Base-by-base conservation (phyloP, 2,888 invertebrate species). In the Allygus modestus region DNA sequence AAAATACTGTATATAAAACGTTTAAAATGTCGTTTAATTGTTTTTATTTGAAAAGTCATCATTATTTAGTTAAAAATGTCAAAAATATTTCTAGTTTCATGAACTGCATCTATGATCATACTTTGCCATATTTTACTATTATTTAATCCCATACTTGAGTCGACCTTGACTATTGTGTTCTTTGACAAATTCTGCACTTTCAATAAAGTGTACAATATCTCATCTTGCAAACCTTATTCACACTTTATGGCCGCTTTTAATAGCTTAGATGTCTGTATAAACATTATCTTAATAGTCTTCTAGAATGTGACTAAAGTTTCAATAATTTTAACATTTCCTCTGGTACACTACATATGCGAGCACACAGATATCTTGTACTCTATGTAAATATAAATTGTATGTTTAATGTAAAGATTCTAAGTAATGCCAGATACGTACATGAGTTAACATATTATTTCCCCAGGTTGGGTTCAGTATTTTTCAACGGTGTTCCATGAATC, bases 391-490 rank as follows among this genome's bases (percentile, higher is more conserved):
- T n/a, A 2, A 51, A 46, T 33, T 58, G 58, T 79, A 58, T 79
- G 79, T 58, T 79, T 79, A 33, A 37, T 58, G 79, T 79, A 58
- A 46, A 79, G 73, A 73, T 46, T 77, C 41, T 33, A 43, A 41
- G 43, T 73, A 77, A 79, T 58, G 37, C 79, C 79, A 37, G 33
- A 79, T 79, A 79, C 79, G 79, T 79, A 79, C 79, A 77, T n/a
- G 12, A 23, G 7, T 15, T 58, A 7, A 20, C 20, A 26, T 17
- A 46, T 46, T 17, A 17, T 46, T 46, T 46, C 17, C 12, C 12
- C 46, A 15, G 1, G 12, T 46, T 46, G 12, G 15, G 17, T 7
- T 46, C 9, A 9, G 46, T 2, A 15, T 15, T 46, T 7, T 17
- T 46, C 9, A 15, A 15, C 12, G 7, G 2, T 2, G 4, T 46